Evolutionary conservation across 2,113 vertebrate species (phyloP), one percentile per base, ranked within the genome.

Genomic region (Bubo bubo): DNA sequence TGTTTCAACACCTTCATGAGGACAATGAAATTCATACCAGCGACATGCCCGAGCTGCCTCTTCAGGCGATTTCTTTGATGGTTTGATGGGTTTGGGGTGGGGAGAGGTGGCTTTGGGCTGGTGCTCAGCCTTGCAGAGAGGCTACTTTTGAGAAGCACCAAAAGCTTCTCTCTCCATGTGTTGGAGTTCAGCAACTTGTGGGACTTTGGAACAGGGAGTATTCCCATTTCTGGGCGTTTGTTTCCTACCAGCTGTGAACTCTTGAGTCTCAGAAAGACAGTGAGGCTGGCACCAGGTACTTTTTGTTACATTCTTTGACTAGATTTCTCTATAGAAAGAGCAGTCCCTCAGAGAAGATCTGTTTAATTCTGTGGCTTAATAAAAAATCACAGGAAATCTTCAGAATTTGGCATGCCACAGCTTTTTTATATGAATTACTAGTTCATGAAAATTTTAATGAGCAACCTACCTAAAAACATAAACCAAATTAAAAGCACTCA

Each of bases 401-500:
- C 70, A 23, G 66, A 37, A 41, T n/a, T 17, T 64, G 56, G 17
- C 49, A 19, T 32, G 59, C 12, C 12, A 2, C 34, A 26, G 24
- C 37, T 24, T 45, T 90, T 70, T 41, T 18, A 5, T 9, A 34
- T 28, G 35, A 56, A 3, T 64, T 27, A 41, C 24, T 47, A 28
- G 28, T 13, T 64, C 39, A 37, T 2, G 28, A 41, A 2, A 28
- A 62, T n/a, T 35, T 74, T 70, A 79, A 64, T 4, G 21, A 87
- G 39, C 41, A 71, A 3, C 39, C 9, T 50, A 2, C 41, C 86
- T 27, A 26, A 85, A 87, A 62, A 4, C 74, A 45, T 2, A 8
- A 41, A 27, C 5, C 7, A 6, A 63, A n/a, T 6, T 3, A 35
- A 63, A 56, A 79, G 35, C n/a, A 22, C 1, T 0, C 12, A 2